Percentiles rank a stretch among this genome's conserved stretches.
phyloP scores from a whole-genome alignment of 2,888 invertebrate species.

The Eutolmus rufibarbis region DNA sequence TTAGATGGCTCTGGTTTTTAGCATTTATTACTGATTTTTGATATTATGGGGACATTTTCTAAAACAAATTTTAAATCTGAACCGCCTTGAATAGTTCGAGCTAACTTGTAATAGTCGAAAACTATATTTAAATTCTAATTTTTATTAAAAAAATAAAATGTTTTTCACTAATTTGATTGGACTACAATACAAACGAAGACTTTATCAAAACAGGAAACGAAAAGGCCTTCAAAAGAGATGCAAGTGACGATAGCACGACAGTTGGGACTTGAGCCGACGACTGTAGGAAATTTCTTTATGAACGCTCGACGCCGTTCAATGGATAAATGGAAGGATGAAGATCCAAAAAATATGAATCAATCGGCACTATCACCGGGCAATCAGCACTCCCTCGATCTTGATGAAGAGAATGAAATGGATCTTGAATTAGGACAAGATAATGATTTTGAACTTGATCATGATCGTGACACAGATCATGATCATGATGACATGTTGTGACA shows the following conservation, averaged over 20 bases:
- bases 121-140: no score
- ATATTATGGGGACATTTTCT: no score
- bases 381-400: conserved; percentile 55
- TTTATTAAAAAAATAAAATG: no score
- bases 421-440: conserved; percentile 58
- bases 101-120: no score
- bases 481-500: conserved; percentile 54
- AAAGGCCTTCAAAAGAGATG: conserved; percentile 99
- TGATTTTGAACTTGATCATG: conserved; percentile 58
- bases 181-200: not conserved
- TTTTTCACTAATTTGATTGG: not conserved
- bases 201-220: conserved; percentile 80
- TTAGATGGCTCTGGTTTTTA: no score
- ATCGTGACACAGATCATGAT: conserved; percentile 49
- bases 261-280: conserved; percentile 94
- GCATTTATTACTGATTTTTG: no score
- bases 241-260: conserved; percentile 99
- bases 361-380: conserved; percentile 53
- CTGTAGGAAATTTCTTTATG: conserved; percentile 99
- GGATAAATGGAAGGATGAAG: conserved; percentile 99
- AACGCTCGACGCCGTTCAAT: conserved; percentile 96
- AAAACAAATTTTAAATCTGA: no score
- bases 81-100: no score
- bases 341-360: conserved; percentile 57
- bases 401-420: conserved; percentile 58